phyloP scores from a whole-genome alignment of 2,113 vertebrate species.

The Odontophorus gujanensis region DNA sequence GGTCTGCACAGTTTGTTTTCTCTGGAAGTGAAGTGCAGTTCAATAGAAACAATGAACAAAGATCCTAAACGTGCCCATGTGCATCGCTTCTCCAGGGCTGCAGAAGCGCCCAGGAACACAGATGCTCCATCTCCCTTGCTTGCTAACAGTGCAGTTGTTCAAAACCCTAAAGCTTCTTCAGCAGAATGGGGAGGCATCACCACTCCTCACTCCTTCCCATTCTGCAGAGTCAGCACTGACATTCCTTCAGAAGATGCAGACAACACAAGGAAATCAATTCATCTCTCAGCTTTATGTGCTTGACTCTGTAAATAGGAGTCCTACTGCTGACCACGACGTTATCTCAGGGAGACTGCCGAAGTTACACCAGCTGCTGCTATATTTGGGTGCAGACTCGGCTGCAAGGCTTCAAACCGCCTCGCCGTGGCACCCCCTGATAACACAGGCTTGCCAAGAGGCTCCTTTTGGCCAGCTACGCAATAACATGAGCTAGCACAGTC shows the following conservation, averaged over 20 bases:
- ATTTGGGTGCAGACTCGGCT: background rate
- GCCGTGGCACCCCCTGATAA: accelerated
- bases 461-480: background rate
- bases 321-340: background rate
- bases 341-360: background rate
- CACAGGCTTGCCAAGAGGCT: background rate
- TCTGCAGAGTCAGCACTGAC: background rate
- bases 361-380: background rate
- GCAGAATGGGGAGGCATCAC: background rate
- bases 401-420: background rate
- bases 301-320: background rate
- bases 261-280: background rate
- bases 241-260: background rate
- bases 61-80: background rate
- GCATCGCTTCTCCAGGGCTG: background rate
- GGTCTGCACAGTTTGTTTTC: background rate
- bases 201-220: background rate
- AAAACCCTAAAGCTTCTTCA: background rate
- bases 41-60: background rate
- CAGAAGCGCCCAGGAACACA: background rate
- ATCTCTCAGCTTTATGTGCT: background rate
- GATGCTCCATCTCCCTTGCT: background rate
- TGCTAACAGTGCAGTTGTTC: background rate
- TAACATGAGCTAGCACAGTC: background rate
- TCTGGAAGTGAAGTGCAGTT: background rate